These are phyloP conservation scores for Drepanosiphum platanoidis DNA, from an alignment of 2,888 invertebrate species.

Conservation along the genomic window DNA sequence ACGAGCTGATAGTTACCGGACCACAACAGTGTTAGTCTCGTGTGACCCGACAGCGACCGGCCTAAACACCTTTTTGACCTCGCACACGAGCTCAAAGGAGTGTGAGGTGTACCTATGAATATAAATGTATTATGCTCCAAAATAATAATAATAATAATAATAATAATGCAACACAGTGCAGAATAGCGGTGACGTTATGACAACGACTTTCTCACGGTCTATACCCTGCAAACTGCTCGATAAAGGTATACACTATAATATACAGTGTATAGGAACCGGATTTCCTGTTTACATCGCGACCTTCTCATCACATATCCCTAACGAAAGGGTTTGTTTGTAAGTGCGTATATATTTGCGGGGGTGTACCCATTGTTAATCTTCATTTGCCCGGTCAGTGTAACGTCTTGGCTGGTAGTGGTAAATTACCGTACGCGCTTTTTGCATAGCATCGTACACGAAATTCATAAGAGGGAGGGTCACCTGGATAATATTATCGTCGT, in stretches of 20 bases:
- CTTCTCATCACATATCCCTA: neutral
- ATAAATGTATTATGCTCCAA: neutral
- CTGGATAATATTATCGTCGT: constrained; percentile 51
- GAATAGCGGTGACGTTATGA: neutral
- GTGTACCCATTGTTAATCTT: constrained; percentile 53
- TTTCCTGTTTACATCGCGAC: constrained; percentile 39
- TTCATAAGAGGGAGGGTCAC: constrained; percentile 23
- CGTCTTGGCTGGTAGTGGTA: constrained; percentile 45
- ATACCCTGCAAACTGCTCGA: neutral
- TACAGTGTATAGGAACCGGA: constrained; percentile 38
- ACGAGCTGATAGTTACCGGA: constrained; percentile 37
- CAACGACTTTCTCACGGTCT: constrained; percentile 54
- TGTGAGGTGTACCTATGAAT: neutral
- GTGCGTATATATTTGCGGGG: constrained; percentile 28
- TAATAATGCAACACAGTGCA: neutral
- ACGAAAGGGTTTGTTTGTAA: constrained; percentile 17
- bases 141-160: neutral
- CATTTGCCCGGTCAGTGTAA: constrained; percentile 60
- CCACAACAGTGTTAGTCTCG: neutral
- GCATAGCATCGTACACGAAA: constrained; percentile 1
- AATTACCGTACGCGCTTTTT: constrained; percentile 39
- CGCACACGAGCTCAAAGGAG: neutral
- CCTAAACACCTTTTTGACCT: constrained; percentile 26
- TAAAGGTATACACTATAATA: too few species aligned
- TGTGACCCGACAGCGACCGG: neutral